These are phyloP conservation scores for Seira ritae DNA, from an alignment of 2,888 invertebrate species.

Conservation along the genomic window DNA sequence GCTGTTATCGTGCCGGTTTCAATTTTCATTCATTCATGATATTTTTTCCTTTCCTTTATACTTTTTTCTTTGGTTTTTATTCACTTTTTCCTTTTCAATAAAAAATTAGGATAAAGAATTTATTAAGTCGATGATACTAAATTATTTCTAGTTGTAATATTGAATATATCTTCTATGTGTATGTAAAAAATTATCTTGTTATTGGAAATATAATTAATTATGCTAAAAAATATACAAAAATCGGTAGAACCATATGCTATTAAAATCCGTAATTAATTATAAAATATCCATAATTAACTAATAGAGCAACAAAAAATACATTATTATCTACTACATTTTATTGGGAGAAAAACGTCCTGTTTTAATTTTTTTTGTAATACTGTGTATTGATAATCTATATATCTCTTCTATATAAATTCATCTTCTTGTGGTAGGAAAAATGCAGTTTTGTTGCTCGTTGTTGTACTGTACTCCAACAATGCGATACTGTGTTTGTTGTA, in stretches of 20 bases:
- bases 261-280: background rate
- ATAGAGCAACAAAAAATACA: background rate
- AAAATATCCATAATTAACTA: constrained; percentile 5
- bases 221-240: background rate
- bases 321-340: constrained; percentile 11
- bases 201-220: background rate
- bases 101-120: background rate
- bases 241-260: background rate
- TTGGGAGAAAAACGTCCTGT: constrained; percentile 11
- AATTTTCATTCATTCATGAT: background rate
- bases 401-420: constrained; percentile 2
- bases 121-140: background rate
- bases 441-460: background rate
- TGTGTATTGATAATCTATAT: constrained; percentile 11
- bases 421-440: constrained; percentile 6
- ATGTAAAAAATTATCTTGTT: constrained; percentile 5
- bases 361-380: constrained; percentile 11
- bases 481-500: background rate
- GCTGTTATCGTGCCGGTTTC: background rate
- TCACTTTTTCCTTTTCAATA: background rate
- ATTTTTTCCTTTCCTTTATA: constrained; percentile 5
- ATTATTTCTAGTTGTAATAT: constrained; percentile 9
- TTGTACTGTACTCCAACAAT: constrained; percentile 2
- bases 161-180: constrained; percentile 1
- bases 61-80: background rate